Evolutionary conservation across 1,140 invertebrate species (phyloP).

Genomic region (Magallana ariakensis): DNA sequence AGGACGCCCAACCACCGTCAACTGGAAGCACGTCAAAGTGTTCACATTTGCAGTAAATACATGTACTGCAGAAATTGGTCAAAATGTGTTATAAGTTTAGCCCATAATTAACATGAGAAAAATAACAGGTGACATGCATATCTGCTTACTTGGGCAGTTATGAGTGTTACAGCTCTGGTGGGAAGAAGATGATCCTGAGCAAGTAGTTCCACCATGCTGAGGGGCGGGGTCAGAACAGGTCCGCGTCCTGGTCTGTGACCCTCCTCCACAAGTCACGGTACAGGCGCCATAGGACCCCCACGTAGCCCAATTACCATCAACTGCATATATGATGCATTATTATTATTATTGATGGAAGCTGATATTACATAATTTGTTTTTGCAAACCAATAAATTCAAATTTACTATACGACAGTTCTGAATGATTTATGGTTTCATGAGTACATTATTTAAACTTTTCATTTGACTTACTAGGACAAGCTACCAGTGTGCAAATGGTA

Average conservation of each 20-base stretch:
- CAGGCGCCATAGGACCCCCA: constrained; percentile 66
- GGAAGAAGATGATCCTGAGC: constrained; percentile 50
- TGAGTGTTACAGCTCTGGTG: constrained; percentile 29
- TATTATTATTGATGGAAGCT: background rate
- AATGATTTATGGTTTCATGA: too few relatives aligned
- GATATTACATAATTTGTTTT: too few relatives aligned
- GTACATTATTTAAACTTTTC: too few relatives aligned
- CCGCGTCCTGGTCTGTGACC: constrained; percentile 55
- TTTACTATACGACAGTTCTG: too few relatives aligned
- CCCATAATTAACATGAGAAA: background rate
- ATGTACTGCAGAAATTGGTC: background rate
- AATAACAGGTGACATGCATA: background rate
- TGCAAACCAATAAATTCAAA: too few relatives aligned
- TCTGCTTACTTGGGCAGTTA: constrained; percentile 35
- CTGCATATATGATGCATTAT: background rate
- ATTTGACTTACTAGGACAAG: constrained; percentile 49
- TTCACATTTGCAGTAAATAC: background rate
- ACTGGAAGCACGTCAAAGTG: background rate
- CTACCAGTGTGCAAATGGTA: constrained; percentile 15
- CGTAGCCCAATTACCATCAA: constrained; percentile 66
- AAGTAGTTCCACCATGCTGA: constrained; percentile 61
- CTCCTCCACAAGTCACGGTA: constrained; percentile 66
- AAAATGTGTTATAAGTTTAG: background rate
- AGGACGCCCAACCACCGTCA: constrained; percentile 15
- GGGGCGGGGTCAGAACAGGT: constrained; percentile 63